Percentiles rank a stretch among this genome's conserved stretches.
These are phyloP conservation scores for Polypedilum vanderplanki DNA, from an alignment of 1,140 invertebrate species.

Conservation along the genomic window DNA sequence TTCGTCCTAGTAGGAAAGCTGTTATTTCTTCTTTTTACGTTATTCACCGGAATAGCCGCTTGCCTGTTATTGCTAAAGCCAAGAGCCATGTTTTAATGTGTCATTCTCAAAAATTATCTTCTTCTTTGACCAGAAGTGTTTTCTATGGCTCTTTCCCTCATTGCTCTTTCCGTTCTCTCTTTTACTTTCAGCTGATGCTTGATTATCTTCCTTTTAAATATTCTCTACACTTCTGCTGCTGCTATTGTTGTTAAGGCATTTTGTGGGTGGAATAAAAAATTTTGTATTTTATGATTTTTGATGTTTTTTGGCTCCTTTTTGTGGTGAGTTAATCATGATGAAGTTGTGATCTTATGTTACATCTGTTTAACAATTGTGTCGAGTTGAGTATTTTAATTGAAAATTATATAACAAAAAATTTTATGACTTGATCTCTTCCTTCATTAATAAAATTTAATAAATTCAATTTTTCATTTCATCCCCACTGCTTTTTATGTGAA, in stretches of 20 bases:
- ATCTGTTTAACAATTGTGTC: too few relatives aligned
- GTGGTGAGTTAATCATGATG: too few relatives aligned
- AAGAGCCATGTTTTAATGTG: conserved; percentile 26
- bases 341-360: too few relatives aligned
- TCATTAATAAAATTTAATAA: too few relatives aligned
- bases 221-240: neutral
- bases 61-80: neutral
- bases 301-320: too few relatives aligned
- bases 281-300: too few relatives aligned
- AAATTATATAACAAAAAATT: neutral
- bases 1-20: conserved; percentile 24
- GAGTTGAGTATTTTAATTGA: too few relatives aligned
- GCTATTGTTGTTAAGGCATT: too few relatives aligned
- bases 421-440: too few relatives aligned
- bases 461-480: too few relatives aligned
- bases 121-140: conserved; percentile 22
- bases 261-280: too few relatives aligned
- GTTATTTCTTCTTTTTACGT: neutral
- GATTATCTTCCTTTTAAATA: conserved; percentile 4
- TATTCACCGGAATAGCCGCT: conserved; percentile 1
- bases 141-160: neutral
- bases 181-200: conserved; percentile 16
- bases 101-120: conserved; percentile 25
- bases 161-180: neutral
- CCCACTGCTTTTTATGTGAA: neutral